Evolutionary conservation across 2,888 invertebrate genomes (phyloP).

Genomic region (Netelia inedita): DNA sequence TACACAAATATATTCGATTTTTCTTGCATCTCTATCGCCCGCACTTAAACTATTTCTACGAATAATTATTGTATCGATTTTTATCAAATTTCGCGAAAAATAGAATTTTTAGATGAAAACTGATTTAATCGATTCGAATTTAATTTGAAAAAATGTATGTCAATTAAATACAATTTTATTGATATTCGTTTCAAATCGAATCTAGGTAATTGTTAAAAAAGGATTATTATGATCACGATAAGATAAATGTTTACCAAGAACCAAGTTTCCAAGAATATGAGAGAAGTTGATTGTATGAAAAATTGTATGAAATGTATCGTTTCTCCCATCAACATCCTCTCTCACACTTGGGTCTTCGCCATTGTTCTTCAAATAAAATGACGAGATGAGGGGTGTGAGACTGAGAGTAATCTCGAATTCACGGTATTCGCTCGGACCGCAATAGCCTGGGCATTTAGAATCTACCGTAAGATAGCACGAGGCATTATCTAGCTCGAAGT

Average conservation of each 20-base stretch:
- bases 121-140: too few species aligned
- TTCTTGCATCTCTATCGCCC: too few species aligned
- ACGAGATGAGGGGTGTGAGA: constrained; percentile 26
- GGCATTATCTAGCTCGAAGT: not conserved
- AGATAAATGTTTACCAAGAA: not conserved
- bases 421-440: constrained; percentile 11
- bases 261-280: not conserved
- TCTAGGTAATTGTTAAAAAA: not conserved
- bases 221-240: not conserved
- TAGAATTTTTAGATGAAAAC: too few species aligned
- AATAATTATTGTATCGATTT: too few species aligned
- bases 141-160: too few species aligned
- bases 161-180: too few species aligned
- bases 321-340: constrained; percentile 2
- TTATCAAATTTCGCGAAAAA: too few species aligned
- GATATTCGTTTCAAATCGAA: too few species aligned
- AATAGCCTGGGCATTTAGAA: constrained; percentile 11
- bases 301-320: not conserved
- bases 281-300: not conserved
- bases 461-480: constrained; percentile 2
- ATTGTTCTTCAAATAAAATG: not conserved
- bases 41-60: too few species aligned
- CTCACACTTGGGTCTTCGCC: not conserved
- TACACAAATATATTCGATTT: too few species aligned
- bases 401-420: not conserved